A percentile compares a stretch with the other conserved stretches of the same genome.
These are phyloP conservation scores for Cantharis rustica DNA, from an alignment of 2,888 invertebrate species.

Conservation along the genomic window DNA sequence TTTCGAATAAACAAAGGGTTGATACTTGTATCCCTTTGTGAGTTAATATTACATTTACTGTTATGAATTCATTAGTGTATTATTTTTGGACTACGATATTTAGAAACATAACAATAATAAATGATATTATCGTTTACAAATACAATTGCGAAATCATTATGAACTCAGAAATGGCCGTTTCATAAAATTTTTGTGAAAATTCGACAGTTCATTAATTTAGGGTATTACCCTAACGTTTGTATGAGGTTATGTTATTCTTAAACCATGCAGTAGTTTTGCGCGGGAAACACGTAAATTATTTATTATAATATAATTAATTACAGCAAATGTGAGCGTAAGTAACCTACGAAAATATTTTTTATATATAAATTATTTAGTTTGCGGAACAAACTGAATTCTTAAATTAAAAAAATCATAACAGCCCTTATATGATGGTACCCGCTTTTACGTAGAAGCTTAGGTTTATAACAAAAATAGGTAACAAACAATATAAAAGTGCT, in stretches of 20 bases:
- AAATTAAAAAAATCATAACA: conserved; percentile 22
- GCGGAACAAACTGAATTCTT: background rate
- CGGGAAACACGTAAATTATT: no score
- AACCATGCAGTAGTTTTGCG: no score
- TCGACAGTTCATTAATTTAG: no score
- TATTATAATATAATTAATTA: no score
- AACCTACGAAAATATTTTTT: background rate
- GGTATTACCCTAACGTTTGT: no score
- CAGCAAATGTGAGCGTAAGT: no score
- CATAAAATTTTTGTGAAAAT: no score
- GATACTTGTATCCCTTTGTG: background rate
- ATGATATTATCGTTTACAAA: background rate
- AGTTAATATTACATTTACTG: background rate
- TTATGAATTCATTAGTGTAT: background rate
- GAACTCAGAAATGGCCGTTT: background rate
- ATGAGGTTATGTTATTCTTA: no score
- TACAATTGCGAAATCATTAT: background rate
- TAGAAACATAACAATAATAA: background rate
- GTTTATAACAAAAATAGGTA: conserved; percentile 28
- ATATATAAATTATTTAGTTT: background rate
- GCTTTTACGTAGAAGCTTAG: conserved; percentile 7
- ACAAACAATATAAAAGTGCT: conserved; percentile 29
- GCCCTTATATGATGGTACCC: conserved; percentile 30
- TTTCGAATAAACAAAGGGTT: background rate
- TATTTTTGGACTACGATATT: background rate